Evolutionary conservation across 2,113 vertebrate genomes (phyloP).

Genomic region (Dromiciops gliroides): DNA sequence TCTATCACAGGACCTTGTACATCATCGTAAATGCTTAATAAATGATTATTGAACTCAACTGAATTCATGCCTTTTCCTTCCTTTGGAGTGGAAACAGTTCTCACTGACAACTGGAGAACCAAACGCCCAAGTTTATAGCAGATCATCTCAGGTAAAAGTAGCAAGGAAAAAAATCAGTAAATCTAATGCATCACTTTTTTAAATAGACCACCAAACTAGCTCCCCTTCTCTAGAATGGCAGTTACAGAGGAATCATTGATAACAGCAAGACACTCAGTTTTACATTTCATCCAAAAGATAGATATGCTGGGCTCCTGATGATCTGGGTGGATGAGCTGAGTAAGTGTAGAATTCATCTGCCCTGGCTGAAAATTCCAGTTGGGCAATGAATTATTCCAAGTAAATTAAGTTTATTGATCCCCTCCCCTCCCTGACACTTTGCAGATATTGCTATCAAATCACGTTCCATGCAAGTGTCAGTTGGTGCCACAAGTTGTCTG

Average conservation of each 20-base stretch:
- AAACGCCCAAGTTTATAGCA: neutral
- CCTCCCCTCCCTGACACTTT: slow-evolving; percentile 78
- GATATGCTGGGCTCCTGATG: slow-evolving; percentile 37
- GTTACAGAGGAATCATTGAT: slow-evolving; percentile 36
- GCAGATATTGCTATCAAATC: slow-evolving; percentile 77
- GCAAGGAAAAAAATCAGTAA: neutral
- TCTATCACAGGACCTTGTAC: neutral
- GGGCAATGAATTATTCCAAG: slow-evolving; percentile 78
- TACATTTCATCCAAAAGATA: slow-evolving; percentile 63
- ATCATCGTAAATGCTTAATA: neutral
- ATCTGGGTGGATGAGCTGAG: slow-evolving; percentile 61
- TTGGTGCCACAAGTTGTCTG: slow-evolving; percentile 64
- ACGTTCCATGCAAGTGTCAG: slow-evolving; percentile 55
- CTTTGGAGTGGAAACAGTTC: neutral
- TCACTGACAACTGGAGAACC: neutral
- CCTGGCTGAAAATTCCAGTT: slow-evolving; percentile 67
- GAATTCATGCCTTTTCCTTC: neutral
- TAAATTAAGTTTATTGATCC: slow-evolving; percentile 75
- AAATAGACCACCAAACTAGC: neutral
- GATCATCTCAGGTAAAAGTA: neutral
- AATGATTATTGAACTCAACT: neutral
- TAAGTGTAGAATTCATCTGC: slow-evolving; percentile 60
- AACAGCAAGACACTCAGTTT: slow-evolving; percentile 65
- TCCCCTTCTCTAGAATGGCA: slow-evolving; percentile 45
- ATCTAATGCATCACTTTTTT: neutral